Percentiles rank a stretch among this genome's conserved stretches.
These are phyloP conservation scores for Arothron firmamentum DNA, from an alignment of 2,113 vertebrate species.

Conservation along the genomic window DNA sequence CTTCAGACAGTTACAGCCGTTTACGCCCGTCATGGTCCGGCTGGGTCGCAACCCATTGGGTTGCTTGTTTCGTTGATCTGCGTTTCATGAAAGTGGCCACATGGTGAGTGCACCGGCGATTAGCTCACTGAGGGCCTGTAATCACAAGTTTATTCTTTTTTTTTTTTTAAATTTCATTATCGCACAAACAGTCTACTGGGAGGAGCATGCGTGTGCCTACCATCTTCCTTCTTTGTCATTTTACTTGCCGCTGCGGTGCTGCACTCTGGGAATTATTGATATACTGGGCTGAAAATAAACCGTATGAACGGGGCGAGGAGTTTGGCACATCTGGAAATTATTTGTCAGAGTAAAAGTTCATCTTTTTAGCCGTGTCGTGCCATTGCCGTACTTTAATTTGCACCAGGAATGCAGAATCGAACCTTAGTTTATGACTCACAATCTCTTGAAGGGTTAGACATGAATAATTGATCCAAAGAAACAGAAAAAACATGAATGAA, in stretches of 20 bases:
- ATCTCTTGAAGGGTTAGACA: no score
- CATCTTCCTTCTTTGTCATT: constrained; percentile 44
- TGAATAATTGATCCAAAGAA: no score
- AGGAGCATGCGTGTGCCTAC: constrained; percentile 42
- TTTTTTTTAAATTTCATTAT: constrained; percentile 56
- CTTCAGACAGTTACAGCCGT: neutral
- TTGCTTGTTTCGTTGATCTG: constrained; percentile 57
- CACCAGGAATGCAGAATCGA: no score
- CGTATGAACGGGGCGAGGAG: constrained; percentile 50
- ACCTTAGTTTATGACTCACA: no score
- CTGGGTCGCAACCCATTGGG: constrained; percentile 1
- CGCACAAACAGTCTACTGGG: constrained; percentile 60
- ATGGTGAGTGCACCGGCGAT: constrained; percentile 49
- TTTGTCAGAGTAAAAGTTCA: no score
- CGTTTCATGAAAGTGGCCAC: constrained; percentile 64
- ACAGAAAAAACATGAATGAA: no score
- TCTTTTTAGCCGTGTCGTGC: no score
- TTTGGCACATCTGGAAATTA: neutral
- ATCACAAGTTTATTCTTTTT: constrained; percentile 66
- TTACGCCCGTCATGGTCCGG: constrained; percentile 12
- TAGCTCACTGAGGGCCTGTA: constrained; percentile 62
- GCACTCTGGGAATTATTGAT: constrained; percentile 66
- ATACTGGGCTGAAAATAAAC: constrained; percentile 64
- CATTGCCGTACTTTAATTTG: no score
- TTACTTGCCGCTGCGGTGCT: constrained; percentile 54